Evolutionary conservation across 2,888 invertebrate genomes (phyloP).

Genomic region (Protonemura montana): DNA sequence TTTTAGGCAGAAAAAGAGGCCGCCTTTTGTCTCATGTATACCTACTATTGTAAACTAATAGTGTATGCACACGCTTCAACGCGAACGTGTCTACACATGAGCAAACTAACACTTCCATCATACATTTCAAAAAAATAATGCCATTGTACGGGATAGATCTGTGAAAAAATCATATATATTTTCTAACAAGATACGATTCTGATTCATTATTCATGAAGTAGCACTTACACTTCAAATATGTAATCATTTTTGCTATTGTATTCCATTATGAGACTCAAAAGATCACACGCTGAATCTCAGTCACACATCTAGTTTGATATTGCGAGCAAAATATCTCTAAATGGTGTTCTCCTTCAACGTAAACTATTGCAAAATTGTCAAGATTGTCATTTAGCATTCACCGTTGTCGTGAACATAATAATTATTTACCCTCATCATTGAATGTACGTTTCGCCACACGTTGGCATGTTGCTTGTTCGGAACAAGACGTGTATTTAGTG

Average conservation of each 20-base stretch:
- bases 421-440: not conserved
- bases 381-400: not conserved
- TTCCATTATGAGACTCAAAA: not conserved
- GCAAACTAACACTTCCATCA: not conserved
- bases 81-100: not conserved
- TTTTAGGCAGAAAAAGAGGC: not conserved
- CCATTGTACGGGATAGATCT: not conserved
- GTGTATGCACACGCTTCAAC: not conserved
- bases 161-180: not conserved
- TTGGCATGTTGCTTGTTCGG: not conserved
- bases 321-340: not conserved
- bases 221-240: not conserved
- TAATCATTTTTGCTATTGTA: not conserved
- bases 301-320: not conserved
- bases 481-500: not conserved
- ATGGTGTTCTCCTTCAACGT: not conserved
- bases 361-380: not conserved
- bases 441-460: not conserved
- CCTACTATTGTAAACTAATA: not conserved
- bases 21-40: no score
- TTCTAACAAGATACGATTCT: not conserved
- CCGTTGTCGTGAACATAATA: not conserved
- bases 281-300: not conserved
- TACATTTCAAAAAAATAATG: not conserved
- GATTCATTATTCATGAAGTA: not conserved